Base-by-base conservation (phyloP, 2,888 invertebrate species). In the Mythimna impura region DNA sequence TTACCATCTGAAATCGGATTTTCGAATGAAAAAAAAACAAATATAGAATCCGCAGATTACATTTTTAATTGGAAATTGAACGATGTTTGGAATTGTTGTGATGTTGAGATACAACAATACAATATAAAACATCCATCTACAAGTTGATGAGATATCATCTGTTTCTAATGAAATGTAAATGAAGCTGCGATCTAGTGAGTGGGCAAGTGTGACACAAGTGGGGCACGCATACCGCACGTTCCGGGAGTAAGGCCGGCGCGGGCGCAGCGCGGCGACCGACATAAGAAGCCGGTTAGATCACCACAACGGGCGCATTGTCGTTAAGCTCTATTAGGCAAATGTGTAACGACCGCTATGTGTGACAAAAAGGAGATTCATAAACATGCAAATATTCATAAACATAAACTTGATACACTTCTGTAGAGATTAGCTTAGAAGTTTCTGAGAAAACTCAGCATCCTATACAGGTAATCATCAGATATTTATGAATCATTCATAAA, bases 171-270 rank as follows among this genome's bases (percentile, higher is more conserved):
- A 87, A 76, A 85, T 88, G 82, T 78, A 81, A 80, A 87, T 86
- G 80, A 75, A 68, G 57, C 71, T 66, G 71, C 78, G 78, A 81
- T 78, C 78, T 83, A 84, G 81, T 82, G 78, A 82, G 80, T 81
- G 78, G 81, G 81, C 75, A 75, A 77, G 79, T 76, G 76, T 77
- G 80, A 80, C 69, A 78, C 81, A 90, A 89, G 86, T 90, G 77
- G 86, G 80, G 60, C 87, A 83, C 75, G 81, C 88, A 86, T 87
- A 88, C 85, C 88, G 86, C 87, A 86, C 88, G 82, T 74, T 73
- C 79, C 79, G 80, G 79, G 69, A 73, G 79, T 77, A 79, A 66
- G 61, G 72, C 68, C 61, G 78, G 75, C 76, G 82, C 71, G 55
- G 60, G 76, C 76, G 72, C 76, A 72, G 76, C 68, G 61, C 60